A percentile compares a stretch with the other conserved stretches of the same genome.
Evolutionary conservation across 1,140 invertebrate species (phyloP).

Genomic region (Bombus haemorrhoidalis): DNA sequence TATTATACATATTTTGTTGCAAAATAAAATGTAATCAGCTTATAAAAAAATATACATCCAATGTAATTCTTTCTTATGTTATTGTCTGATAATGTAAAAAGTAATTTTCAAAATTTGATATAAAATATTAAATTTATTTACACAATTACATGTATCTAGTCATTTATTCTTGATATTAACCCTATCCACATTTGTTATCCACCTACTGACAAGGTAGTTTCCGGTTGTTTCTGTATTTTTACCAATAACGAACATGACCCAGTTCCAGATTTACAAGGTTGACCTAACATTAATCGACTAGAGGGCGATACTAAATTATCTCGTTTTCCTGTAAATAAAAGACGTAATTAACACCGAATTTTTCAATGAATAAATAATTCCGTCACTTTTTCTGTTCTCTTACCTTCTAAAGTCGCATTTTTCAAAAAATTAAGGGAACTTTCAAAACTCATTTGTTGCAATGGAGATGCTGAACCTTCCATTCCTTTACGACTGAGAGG

Average conservation of each 20-base stretch:
- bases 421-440: constrained; percentile 94
- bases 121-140: constrained; percentile 38
- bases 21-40: constrained; percentile 57
- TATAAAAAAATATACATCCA: constrained; percentile 34
- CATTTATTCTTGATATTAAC: constrained; percentile 1
- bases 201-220: neutral
- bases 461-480: constrained; percentile 92
- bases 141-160: constrained; percentile 24
- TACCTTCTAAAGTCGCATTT: constrained; percentile 88
- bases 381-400: constrained; percentile 50
- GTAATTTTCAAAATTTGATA: neutral
- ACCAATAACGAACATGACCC: constrained; percentile 86
- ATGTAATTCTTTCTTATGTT: neutral
- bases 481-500: constrained; percentile 96
- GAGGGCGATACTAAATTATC: constrained; percentile 95
- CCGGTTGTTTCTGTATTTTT: constrained; percentile 62
- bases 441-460: constrained; percentile 99
- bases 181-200: neutral
- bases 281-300: constrained; percentile 93
- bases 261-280: constrained; percentile 92
- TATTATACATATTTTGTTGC: constrained; percentile 49
- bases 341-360: constrained; percentile 7
- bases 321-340: constrained; percentile 82
- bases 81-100: neutral
- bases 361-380: constrained; percentile 7